Conservation (phyloP, 1,140 invertebrate genomes). For the Diplogasteroides magnus region DNA sequence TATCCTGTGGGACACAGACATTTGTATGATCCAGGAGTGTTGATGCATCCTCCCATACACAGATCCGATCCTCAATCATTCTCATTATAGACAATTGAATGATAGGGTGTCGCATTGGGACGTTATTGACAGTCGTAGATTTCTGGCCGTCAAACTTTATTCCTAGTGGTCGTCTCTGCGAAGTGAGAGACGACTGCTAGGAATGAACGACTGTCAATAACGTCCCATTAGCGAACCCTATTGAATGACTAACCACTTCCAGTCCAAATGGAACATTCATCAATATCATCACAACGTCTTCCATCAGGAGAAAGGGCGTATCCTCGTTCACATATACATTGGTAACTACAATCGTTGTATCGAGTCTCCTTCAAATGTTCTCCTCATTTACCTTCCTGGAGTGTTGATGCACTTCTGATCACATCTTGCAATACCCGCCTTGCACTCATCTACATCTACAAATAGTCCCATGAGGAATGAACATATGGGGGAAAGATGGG, state of each 20-base stretch:
- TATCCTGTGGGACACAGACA: constrained; percentile 60
- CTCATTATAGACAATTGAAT: neutral
- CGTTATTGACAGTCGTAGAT: no score
- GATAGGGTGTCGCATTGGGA: no score
- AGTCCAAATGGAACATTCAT: constrained; percentile 56
- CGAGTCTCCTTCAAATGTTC: no score
- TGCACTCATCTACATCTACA: constrained; percentile 57
- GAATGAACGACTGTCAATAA: neutral
- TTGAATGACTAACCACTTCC: constrained; percentile 40
- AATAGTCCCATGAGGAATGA: neutral
- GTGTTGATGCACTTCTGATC: constrained; percentile 58
- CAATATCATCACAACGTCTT: constrained; percentile 56
- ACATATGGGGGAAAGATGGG: neutral
- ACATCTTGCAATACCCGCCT: constrained; percentile 39
- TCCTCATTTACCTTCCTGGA: constrained; percentile 48
- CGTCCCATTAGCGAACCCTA: neutral
- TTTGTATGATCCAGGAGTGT: constrained; percentile 53
- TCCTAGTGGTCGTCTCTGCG: no score
- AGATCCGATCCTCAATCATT: constrained; percentile 51
- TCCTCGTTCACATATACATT: constrained; percentile 58
- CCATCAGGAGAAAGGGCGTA: constrained; percentile 59
- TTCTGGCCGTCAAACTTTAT: no score
- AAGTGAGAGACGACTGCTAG: no score
- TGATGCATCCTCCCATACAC: constrained; percentile 60
- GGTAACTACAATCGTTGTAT: constrained; percentile 50